Evolutionary conservation across 2,888 invertebrate genomes (phyloP).

Genomic region (Liopterus haemorrhoidalis): DNA sequence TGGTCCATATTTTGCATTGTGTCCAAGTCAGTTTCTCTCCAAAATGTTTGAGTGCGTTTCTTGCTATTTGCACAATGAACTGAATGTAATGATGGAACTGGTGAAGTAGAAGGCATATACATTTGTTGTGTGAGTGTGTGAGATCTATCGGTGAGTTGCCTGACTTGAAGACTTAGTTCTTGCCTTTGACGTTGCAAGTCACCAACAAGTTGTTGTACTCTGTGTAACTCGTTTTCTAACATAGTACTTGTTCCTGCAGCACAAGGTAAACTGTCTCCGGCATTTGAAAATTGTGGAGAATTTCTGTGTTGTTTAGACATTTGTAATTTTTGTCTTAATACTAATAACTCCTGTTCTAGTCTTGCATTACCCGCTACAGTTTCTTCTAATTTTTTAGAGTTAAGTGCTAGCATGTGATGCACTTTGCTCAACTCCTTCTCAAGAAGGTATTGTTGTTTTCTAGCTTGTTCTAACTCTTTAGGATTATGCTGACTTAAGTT

Average conservation of each 20-base stretch:
- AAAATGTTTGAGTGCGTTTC: slow-evolving; percentile 61
- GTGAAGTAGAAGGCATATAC: slow-evolving; percentile 13
- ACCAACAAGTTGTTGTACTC: slow-evolving; percentile 78
- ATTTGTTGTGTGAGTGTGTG: slow-evolving; percentile 62
- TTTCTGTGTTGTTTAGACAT: slow-evolving; percentile 55
- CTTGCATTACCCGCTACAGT: slow-evolving; percentile 86
- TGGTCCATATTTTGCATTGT: slow-evolving; percentile 71
- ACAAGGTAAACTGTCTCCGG: slow-evolving; percentile 47
- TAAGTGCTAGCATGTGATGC: slow-evolving; percentile 79
- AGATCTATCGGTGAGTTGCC: slow-evolving; percentile 76
- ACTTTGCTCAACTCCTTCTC: slow-evolving; percentile 78
- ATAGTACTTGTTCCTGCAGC: slow-evolving; percentile 57
- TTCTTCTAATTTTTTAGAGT: slow-evolving; percentile 90
- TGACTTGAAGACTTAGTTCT: slow-evolving; percentile 78
- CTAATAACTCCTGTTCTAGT: slow-evolving; percentile 78
- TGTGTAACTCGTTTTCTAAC: slow-evolving; percentile 71
- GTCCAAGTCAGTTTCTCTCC: slow-evolving; percentile 89
- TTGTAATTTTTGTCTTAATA: slow-evolving; percentile 77
- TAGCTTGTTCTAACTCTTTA: slow-evolving; percentile 59
- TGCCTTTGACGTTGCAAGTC: slow-evolving; percentile 81
- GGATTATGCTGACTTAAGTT: slow-evolving; percentile 59
- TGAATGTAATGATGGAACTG: slow-evolving; percentile 5
- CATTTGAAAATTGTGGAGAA: slow-evolving; percentile 44
- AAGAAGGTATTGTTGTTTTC: slow-evolving; percentile 63
- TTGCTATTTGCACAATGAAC: slow-evolving; percentile 44